Evolutionary conservation across 2,113 vertebrate species (phyloP).

Genomic region (Trematomus loennbergii): DNA sequence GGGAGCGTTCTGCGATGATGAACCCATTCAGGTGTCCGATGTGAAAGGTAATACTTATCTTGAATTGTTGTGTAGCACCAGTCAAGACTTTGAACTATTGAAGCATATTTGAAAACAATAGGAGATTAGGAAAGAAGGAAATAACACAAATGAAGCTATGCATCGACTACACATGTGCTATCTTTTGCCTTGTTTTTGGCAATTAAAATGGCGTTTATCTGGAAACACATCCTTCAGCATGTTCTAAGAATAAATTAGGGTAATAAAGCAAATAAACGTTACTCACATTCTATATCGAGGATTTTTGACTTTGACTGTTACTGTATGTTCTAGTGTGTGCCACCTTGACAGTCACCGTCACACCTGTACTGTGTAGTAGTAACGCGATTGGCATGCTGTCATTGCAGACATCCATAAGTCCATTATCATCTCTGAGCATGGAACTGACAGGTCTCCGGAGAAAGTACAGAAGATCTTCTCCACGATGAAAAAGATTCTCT

Average conservation of each 20-base stretch:
- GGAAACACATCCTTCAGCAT: background rate
- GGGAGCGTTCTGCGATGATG: slow-evolving; percentile 92
- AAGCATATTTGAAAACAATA: background rate
- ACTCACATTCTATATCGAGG: background rate
- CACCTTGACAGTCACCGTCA: background rate
- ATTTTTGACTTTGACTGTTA: background rate
- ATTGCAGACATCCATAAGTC: slow-evolving; percentile 90
- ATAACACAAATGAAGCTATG: background rate
- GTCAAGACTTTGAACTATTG: background rate
- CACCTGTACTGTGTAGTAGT: background rate
- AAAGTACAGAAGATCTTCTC: slow-evolving; percentile 87
- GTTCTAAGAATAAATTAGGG: background rate
- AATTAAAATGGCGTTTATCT: background rate
- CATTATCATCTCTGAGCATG: slow-evolving; percentile 91
- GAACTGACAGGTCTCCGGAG: slow-evolving; percentile 86
- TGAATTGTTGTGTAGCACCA: background rate
- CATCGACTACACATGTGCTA: background rate
- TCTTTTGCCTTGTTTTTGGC: background rate
- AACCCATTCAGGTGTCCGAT: slow-evolving; percentile 89
- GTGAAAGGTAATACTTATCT: slow-evolving; percentile 83
- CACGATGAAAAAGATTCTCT: slow-evolving; percentile 91
- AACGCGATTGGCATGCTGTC: background rate
- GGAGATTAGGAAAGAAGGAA: background rate
- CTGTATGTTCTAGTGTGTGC: background rate
- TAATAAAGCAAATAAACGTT: background rate